Evolutionary conservation across 2,888 invertebrate genomes (phyloP).

Genomic region (Frankliniella intonsa): DNA sequence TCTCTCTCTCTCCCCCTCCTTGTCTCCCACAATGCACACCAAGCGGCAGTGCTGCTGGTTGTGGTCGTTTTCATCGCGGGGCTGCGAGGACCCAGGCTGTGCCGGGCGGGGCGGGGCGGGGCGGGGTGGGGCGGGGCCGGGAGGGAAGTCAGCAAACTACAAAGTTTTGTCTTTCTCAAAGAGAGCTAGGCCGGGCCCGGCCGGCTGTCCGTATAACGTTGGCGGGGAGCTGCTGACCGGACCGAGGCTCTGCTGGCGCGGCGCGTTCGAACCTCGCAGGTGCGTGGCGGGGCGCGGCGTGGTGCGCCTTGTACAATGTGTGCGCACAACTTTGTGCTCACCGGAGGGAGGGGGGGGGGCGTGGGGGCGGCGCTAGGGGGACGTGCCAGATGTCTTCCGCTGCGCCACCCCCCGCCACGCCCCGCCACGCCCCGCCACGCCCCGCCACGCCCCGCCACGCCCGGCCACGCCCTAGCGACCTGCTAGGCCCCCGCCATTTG

Average conservation of each 20-base stretch:
- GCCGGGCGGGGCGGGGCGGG: not conserved
- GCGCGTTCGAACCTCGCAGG: not conserved
- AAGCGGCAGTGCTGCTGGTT: too few relatives aligned
- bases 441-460: not conserved
- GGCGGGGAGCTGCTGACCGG: not conserved
- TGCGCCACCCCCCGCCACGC: too few relatives aligned
- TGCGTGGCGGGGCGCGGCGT: not conserved
- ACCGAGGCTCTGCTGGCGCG: not conserved
- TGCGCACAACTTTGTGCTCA: too few relatives aligned
- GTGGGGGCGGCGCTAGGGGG: not conserved
- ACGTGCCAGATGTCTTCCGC: conserved; percentile 2
- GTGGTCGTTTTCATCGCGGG: too few relatives aligned
- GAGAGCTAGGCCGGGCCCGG: not conserved
- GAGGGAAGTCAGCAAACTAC: conserved; percentile 2
- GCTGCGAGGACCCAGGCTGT: not conserved
- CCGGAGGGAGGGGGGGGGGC: not conserved
- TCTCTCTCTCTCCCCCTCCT: not conserved
- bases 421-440: not conserved
- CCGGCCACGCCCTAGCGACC: not conserved
- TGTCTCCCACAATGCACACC: not conserved
- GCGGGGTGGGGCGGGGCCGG: not conserved
- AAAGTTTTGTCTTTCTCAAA: conserved; percentile 13
- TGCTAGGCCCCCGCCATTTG: not conserved
- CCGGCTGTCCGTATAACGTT: not conserved
- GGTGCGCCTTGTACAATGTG: not conserved